Conservation (phyloP, 2,797 vertebrate species). For the Chloroceryle inda region DNA sequence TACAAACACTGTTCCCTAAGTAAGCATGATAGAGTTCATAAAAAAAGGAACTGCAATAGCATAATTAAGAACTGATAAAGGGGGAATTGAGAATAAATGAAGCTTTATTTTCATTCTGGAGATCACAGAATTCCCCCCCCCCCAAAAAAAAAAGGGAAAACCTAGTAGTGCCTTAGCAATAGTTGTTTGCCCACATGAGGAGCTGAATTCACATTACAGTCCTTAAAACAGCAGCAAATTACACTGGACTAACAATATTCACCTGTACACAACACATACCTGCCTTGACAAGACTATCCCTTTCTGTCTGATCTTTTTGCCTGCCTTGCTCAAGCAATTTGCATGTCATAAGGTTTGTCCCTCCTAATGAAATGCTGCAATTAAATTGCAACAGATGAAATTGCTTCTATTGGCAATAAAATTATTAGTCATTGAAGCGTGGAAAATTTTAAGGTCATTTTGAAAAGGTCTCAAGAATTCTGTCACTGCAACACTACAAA, state of each 20-base stretch:
- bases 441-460: neutral
- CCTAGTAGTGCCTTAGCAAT: neutral
- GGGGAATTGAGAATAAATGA: neutral
- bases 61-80: slow-evolving; percentile 46
- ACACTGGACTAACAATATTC: neutral
- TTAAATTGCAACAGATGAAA: slow-evolving; percentile 61
- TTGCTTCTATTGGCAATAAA: slow-evolving; percentile 42
- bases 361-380: slow-evolving; percentile 28
- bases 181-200: neutral
- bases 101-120: neutral
- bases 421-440: neutral
- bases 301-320: neutral
- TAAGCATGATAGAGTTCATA: slow-evolving; percentile 45
- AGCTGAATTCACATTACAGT: neutral
- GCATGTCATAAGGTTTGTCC: slow-evolving; percentile 23
- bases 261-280: neutral
- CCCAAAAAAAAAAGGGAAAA: neutral
- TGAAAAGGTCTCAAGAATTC: neutral
- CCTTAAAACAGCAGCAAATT: neutral
- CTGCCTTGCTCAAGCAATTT: slow-evolving; percentile 40
- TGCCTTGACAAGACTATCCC: slow-evolving; percentile 11
- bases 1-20: slow-evolving; percentile 42
- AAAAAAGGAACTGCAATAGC: slow-evolving; percentile 23
- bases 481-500: neutral
- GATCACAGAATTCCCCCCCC: neutral